Base-by-base conservation (phyloP, 2,113 vertebrate genomes). In the Meleagris gallopavo region DNA sequence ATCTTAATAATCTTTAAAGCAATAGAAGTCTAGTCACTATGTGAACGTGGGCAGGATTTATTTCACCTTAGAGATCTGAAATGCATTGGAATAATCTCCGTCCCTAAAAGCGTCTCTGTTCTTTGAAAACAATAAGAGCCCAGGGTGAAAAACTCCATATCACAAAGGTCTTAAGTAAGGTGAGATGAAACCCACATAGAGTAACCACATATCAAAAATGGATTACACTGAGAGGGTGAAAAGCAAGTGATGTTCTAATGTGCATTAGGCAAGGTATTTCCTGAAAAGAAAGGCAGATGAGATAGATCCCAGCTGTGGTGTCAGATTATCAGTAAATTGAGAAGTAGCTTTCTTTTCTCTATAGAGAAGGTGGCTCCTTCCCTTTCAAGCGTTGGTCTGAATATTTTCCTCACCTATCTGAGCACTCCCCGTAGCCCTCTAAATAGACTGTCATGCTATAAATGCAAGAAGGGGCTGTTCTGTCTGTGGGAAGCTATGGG, bases 281-380 rank as follows among this genome's bases (percentile, higher is more conserved):
- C 73, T 83, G 70, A 94, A 86, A 57, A 81, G 73, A 93, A 90
- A 92, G 38, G 90, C 2, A 70, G 88, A 57, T 36, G 70, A 88
- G 86, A 93, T 36, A 80, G 80, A 81, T 75, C 24, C 65, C 86
- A 92, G 95, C 43, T 0, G 0, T 24, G 57, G 65, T 90, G 91
- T 95, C 89, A 93, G 89, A 72, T 95, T 94, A 95, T 90, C 85
- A 88, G 94, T 88, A 94, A 93, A 89, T 17, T 72, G 69, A 86
- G 82, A 81, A 80, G 75, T 41, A 84, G 48, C 4, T 83, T 45
- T 71, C 29, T n/a, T 60, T 84, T 14, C 75, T 77, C 27, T 20
- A 30, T 52, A 88, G 38, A 54, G 46, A 61, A 80, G 36, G 22
- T 55, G 77, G n/a, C 43, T 65, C 81, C 83, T 88, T 91, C 61